Evolutionary conservation across 1,140 invertebrate species (phyloP).

Genomic region (Archivesica marissinica): DNA sequence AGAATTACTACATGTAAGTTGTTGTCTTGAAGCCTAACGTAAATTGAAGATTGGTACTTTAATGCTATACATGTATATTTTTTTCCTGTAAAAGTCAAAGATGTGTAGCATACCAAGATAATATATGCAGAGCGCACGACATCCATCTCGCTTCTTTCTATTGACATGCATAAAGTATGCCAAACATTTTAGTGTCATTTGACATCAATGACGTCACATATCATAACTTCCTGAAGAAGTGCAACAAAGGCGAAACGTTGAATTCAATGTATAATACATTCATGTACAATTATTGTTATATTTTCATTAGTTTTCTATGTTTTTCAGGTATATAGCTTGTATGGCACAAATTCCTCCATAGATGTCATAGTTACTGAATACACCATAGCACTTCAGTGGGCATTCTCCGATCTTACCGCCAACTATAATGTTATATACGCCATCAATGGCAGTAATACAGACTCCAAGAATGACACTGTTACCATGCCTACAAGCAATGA

Average conservation of each 20-base stretch:
- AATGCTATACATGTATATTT: no score
- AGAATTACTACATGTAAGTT: no score
- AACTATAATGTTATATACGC: constrained; percentile 23
- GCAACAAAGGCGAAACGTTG: no score
- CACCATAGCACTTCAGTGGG: constrained; percentile 20
- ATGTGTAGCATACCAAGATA: no score
- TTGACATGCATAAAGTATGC: background rate
- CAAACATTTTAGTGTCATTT: background rate
- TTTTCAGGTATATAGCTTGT: constrained; percentile 54
- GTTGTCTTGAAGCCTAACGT: no score
- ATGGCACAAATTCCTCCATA: constrained; percentile 27
- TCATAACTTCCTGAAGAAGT: no score
- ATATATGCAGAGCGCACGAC: background rate
- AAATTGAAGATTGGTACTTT: no score
- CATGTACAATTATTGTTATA: no score
- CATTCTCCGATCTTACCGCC: constrained; percentile 24
- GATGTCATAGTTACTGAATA: constrained; percentile 2
- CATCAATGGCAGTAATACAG: background rate
- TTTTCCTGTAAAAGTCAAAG: no score
- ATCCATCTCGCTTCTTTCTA: background rate
- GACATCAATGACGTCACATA: background rate
- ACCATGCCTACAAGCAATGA: background rate
- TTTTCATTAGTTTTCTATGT: background rate
- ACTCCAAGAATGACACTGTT: background rate
- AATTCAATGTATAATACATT: no score